Percentiles rank a stretch among this genome's conserved stretches.
These are phyloP conservation scores for Columba guinea DNA, from an alignment of 2,797 vertebrate species.

Conservation along the genomic window DNA sequence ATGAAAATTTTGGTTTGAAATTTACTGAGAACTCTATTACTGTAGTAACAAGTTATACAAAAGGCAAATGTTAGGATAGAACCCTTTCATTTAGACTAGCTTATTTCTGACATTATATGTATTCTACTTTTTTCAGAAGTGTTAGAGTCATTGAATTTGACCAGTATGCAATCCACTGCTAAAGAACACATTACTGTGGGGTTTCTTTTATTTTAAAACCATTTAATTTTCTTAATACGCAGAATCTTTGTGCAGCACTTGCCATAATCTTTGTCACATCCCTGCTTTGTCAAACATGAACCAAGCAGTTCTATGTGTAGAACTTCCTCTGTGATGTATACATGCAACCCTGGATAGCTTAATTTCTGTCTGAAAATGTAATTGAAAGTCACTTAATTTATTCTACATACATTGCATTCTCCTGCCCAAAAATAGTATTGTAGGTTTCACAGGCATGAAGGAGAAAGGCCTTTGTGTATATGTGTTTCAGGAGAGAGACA, in stretches of 20 bases:
- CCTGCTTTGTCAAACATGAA: neutral
- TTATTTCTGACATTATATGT: slow-evolving; percentile 19
- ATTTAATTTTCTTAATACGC: slow-evolving; percentile 60
- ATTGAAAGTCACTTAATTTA: slow-evolving; percentile 4
- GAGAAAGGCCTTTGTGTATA: neutral
- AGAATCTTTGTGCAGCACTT: slow-evolving; percentile 36
- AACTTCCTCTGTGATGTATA: slow-evolving; percentile 15
- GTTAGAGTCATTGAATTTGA: slow-evolving; percentile 31
- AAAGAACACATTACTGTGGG: slow-evolving; percentile 31
- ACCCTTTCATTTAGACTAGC: slow-evolving; percentile 39
- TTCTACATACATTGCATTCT: neutral
- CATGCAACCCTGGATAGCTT: neutral
- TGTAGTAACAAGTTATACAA: slow-evolving; percentile 27
- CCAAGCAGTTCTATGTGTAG: neutral
- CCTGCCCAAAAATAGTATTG: neutral
- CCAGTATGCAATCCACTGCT: neutral
- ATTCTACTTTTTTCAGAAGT: slow-evolving; percentile 7
- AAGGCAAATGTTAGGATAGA: slow-evolving; percentile 19
- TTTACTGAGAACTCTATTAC: slow-evolving; percentile 61
- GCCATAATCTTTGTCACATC: neutral
- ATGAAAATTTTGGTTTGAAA: slow-evolving; percentile 61
- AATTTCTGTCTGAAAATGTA: slow-evolving; percentile 15
- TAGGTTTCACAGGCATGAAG: neutral
- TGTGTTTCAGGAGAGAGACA: neutral
- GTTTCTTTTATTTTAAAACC: slow-evolving; percentile 54